Conservation (phyloP, 1,140 invertebrate species). For the Monochamus saltuarius region DNA sequence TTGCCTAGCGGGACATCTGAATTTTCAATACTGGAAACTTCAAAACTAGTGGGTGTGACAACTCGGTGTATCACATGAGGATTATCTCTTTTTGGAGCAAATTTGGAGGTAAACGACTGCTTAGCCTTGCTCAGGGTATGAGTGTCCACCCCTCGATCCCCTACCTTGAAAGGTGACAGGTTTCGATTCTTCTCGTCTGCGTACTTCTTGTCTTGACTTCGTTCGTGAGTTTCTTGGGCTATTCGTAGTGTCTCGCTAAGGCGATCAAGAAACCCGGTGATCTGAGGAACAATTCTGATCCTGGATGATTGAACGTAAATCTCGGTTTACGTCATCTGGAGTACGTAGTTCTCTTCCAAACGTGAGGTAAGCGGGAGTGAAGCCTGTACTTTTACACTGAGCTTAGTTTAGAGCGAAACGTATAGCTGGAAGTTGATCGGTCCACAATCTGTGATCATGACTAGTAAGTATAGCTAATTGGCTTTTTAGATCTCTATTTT, state of each 20-base stretch:
- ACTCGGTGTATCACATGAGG: constrained; percentile 37
- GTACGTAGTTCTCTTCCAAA: constrained; percentile 36
- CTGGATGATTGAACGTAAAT: constrained; percentile 25
- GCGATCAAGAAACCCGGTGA: constrained; percentile 32
- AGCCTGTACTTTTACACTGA: constrained; percentile 46
- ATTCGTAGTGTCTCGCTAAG: constrained; percentile 21
- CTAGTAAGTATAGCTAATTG: too few species aligned
- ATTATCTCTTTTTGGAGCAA: constrained; percentile 46
- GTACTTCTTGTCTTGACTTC: constrained; percentile 33
- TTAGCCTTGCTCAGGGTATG: too few species aligned
- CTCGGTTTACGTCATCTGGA: too few species aligned
- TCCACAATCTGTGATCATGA: too few species aligned
- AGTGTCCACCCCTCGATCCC: too few species aligned
- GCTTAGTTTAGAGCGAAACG: constrained; percentile 38
- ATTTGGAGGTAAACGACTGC: constrained; percentile 12
- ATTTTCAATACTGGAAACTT: neutral
- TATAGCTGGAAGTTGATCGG: too few species aligned
- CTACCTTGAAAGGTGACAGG: too few species aligned
- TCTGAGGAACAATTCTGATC: constrained; percentile 17
- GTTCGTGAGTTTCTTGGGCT: constrained; percentile 33
- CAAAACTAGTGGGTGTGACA: too few species aligned
- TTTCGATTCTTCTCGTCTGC: neutral
- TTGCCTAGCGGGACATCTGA: constrained; percentile 6
- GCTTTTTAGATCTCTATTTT: too few species aligned
- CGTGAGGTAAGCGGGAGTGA: constrained; percentile 50